phyloP scores from a whole-genome alignment of 2,797 vertebrate genomes.

The Ara ararauna region DNA sequence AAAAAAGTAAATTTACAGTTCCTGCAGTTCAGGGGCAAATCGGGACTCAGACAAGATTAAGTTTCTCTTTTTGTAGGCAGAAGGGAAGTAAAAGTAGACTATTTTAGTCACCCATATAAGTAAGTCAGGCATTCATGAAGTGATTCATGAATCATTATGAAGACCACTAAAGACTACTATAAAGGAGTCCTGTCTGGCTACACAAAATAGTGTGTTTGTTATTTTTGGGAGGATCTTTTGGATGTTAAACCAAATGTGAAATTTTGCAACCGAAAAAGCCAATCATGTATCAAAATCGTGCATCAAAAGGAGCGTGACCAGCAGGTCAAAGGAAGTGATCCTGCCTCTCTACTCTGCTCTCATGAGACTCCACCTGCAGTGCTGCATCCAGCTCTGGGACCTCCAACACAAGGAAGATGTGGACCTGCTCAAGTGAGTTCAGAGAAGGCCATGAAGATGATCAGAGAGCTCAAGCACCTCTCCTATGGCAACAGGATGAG shows the following conservation, averaged over 20 bases:
- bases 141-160: slow-evolving; percentile 87
- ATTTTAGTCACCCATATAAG: slow-evolving; percentile 81
- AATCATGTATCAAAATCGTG: background rate
- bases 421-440: background rate
- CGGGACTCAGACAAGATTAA: slow-evolving; percentile 76
- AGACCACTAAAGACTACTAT: slow-evolving; percentile 76
- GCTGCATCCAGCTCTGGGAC: background rate
- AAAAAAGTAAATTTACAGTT: slow-evolving; percentile 81
- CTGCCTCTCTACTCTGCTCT: background rate
- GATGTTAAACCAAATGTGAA: slow-evolving; percentile 85
- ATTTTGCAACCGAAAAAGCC: slow-evolving; percentile 28
- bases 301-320: background rate
- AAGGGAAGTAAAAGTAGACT: slow-evolving; percentile 81
- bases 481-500: background rate
- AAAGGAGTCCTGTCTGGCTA: slow-evolving; percentile 70
- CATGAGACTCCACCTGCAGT: background rate
- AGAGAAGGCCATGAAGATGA: background rate
- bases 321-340: background rate
- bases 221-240: slow-evolving; percentile 58
- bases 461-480: background rate
- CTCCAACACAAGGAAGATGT: background rate
- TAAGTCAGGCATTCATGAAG: slow-evolving; percentile 85
- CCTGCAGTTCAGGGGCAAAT: slow-evolving; percentile 81
- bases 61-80: slow-evolving; percentile 80
- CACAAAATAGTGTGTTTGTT: slow-evolving; percentile 73